A percentile compares a stretch with the other conserved stretches of the same genome.
Conservation (phyloP, 2,888 invertebrate species). For the Eristalis pertinax region DNA sequence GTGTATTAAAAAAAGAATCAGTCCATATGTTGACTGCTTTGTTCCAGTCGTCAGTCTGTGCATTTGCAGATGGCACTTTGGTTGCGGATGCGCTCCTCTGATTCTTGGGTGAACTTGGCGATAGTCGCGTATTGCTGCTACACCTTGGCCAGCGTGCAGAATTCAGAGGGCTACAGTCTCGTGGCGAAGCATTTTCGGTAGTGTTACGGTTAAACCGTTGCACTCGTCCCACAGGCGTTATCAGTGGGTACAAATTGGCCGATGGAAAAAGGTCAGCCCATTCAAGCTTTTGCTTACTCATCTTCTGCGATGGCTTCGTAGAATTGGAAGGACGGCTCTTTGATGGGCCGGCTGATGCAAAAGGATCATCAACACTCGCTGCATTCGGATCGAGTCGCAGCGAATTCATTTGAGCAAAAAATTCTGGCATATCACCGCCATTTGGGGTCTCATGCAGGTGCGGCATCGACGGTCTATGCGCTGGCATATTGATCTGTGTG, state of each 20-base stretch:
- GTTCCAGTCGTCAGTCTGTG: slow-evolving; percentile 63
- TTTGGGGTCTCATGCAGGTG: slow-evolving; percentile 34
- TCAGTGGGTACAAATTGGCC: slow-evolving; percentile 39
- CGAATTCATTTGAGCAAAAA: slow-evolving; percentile 37
- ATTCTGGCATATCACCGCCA: slow-evolving; percentile 33
- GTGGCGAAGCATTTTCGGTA: slow-evolving; percentile 39
- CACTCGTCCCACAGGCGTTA: slow-evolving; percentile 35
- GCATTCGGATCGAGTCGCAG: slow-evolving; percentile 32
- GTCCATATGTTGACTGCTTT: slow-evolving; percentile 68
- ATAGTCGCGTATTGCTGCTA: neutral
- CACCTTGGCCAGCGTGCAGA: slow-evolving; percentile 34
- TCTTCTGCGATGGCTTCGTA: slow-evolving; percentile 33
- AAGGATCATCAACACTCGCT: slow-evolving; percentile 6
- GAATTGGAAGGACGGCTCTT: slow-evolving; percentile 41
- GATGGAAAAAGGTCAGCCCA: slow-evolving; percentile 60
- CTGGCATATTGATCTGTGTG: slow-evolving; percentile 59
- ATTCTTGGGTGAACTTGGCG: slow-evolving; percentile 23
- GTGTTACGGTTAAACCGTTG: slow-evolving; percentile 1
- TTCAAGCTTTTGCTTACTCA: slow-evolving; percentile 42
- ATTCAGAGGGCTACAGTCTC: slow-evolving; percentile 27
- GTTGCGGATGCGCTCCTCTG: slow-evolving; percentile 5
- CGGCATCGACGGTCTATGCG: slow-evolving; percentile 30
- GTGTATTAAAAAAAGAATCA: slow-evolving; percentile 63
- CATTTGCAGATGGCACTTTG: slow-evolving; percentile 45
- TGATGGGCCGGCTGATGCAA: slow-evolving; percentile 18